Conservation (phyloP, 2,113 vertebrate species). For the Lepisosteus oculatus region DNA sequence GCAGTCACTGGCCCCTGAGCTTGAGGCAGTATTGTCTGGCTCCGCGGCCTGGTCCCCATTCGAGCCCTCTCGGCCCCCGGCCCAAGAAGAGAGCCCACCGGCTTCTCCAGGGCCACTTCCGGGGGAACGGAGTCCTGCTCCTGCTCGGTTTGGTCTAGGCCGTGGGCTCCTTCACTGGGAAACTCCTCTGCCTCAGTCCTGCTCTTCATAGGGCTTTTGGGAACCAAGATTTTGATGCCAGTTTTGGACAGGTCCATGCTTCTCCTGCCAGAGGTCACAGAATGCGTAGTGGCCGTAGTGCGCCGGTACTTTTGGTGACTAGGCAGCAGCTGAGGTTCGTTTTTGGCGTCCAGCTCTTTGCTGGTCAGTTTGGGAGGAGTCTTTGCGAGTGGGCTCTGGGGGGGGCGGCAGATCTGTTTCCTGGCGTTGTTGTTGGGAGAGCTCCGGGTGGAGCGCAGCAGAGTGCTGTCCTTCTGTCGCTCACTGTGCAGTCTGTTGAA, state of each 20-base stretch:
- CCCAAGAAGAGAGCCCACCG: constrained; percentile 71
- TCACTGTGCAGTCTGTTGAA: constrained; percentile 80
- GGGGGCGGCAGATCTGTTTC: constrained; percentile 76
- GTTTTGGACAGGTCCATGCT: constrained; percentile 88
- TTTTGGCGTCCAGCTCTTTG: constrained; percentile 66
- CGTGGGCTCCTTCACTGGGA: constrained; percentile 80
- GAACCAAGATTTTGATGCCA: constrained; percentile 95
- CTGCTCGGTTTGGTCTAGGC: constrained; percentile 78
- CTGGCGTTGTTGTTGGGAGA: constrained; percentile 71
- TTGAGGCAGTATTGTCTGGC: constrained; percentile 68
- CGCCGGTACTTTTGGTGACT: constrained; percentile 70
- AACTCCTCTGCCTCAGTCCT: constrained; percentile 81
- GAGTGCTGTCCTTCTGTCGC: constrained; percentile 64
- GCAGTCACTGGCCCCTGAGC: constrained; percentile 73
- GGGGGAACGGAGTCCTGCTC: constrained; percentile 83
- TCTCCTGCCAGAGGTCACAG: constrained; percentile 65
- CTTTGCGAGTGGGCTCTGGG: constrained; percentile 65
- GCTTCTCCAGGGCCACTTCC: constrained; percentile 86
- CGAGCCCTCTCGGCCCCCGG: constrained; percentile 89
- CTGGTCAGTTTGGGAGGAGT: constrained; percentile 57
- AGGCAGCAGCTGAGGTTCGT: constrained; percentile 53
- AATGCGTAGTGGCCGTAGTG: constrained; percentile 46
- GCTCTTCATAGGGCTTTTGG: constrained; percentile 90
- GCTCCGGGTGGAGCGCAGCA: constrained; percentile 78
- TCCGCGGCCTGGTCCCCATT: constrained; percentile 89